A percentile compares a stretch with the other conserved stretches of the same genome.
These are phyloP conservation scores for Ditylenchus dipsaci DNA, from an alignment of 1,140 invertebrate genomes.

Conservation along the genomic window DNA sequence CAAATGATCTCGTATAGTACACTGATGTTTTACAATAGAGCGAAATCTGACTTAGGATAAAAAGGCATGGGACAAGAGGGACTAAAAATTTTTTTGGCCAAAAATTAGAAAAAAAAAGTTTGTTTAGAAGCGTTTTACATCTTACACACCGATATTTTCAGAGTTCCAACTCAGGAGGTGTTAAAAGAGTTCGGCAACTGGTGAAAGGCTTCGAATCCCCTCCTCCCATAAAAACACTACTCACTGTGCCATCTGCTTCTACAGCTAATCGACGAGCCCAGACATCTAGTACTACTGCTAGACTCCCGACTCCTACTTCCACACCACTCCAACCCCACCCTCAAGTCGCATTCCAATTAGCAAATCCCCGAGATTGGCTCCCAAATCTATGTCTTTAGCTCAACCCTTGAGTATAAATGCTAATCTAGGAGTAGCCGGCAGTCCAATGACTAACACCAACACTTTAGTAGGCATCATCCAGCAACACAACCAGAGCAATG, in stretches of 20 bases:
- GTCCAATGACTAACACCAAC: background rate
- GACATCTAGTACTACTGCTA: background rate
- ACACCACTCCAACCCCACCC: no score
- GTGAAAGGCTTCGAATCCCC: conserved; percentile 1
- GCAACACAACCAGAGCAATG: background rate
- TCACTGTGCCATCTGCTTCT: no score
- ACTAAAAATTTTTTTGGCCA: no score
- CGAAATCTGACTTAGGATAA: no score
- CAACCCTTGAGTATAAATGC: background rate
- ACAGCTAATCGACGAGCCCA: no score
- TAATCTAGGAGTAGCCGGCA: background rate
- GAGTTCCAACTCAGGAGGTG: no score
- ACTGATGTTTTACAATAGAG: no score
- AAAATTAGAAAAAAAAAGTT: no score
- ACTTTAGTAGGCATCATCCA: background rate
- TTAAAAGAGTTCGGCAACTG: background rate
- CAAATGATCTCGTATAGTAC: no score
- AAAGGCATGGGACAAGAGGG: no score
- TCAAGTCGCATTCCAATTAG: conserved; percentile 21
- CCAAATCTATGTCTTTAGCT: conserved; percentile 6
- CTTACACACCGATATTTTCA: no score
- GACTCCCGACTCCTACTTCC: background rate
- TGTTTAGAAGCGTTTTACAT: no score
- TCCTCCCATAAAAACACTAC: background rate
- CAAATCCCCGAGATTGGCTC: conserved; percentile 11